Evolutionary conservation across 2,797 vertebrate genomes (phyloP).

Genomic region (Microcaecilia unicolor): DNA sequence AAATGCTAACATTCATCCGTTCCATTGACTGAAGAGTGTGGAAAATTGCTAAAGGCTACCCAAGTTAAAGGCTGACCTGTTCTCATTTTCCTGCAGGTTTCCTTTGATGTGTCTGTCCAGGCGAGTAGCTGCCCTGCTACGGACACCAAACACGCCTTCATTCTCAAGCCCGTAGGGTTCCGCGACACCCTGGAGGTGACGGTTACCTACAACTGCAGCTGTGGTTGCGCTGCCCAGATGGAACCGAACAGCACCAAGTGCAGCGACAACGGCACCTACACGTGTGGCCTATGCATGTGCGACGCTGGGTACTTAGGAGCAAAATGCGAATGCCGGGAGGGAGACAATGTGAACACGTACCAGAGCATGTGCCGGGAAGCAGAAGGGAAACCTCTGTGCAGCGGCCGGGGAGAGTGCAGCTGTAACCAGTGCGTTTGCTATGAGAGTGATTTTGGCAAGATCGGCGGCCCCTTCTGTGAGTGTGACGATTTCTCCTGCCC

Average conservation of each 20-base stretch:
- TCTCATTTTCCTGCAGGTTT: conserved; percentile 56
- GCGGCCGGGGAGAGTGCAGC: conserved; percentile 87
- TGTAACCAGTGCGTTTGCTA: conserved; percentile 93
- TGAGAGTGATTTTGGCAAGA: conserved; percentile 92
- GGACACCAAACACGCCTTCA: conserved; percentile 57
- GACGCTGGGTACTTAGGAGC: conserved; percentile 77
- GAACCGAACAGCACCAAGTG: conserved; percentile 67
- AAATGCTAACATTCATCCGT: no score
- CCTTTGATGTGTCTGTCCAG: conserved; percentile 81
- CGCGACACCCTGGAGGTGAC: conserved; percentile 80
- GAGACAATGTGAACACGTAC: conserved; percentile 53
- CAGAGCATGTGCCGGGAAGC: conserved; percentile 79
- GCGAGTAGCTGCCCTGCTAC: conserved; percentile 68
- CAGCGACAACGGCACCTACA: conserved; percentile 72
- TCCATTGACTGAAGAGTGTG: no score
- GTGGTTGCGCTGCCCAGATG: conserved; percentile 56
- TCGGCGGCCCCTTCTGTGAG: conserved; percentile 93
- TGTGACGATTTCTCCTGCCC: conserved; percentile 96
- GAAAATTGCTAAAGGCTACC: no score
- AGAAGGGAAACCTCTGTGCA: conserved; percentile 85
- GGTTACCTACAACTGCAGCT: conserved; percentile 74
- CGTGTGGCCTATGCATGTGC: conserved; percentile 79
- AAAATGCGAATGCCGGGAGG: conserved; percentile 84
- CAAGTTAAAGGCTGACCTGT: no score
- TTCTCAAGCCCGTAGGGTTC: conserved; percentile 88